Conservation (phyloP, 2,888 invertebrate genomes). For the Eristalis arbustorum region DNA sequence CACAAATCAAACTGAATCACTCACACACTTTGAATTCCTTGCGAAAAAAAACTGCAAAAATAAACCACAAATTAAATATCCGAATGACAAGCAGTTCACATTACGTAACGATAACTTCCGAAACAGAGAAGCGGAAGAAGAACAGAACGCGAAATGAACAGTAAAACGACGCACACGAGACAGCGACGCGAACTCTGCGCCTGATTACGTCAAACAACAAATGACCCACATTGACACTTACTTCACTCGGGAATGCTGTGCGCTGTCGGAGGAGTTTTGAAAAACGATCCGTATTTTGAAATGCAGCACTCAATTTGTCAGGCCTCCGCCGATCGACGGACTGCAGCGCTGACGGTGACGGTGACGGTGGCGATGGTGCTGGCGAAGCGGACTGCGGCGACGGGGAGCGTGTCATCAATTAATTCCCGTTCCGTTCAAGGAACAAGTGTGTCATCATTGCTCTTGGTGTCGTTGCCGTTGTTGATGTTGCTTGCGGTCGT, state of each 20-base stretch:
- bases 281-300: slow-evolving; percentile 64
- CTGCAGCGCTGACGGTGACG: not conserved
- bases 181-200: slow-evolving; percentile 2
- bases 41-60: not conserved
- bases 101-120: slow-evolving; percentile 53
- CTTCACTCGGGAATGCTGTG: slow-evolving; percentile 22
- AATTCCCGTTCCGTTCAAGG: slow-evolving; percentile 38
- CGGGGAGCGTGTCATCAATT: slow-evolving; percentile 52
- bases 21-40: not conserved
- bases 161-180: slow-evolving; percentile 7
- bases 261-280: slow-evolving; percentile 29
- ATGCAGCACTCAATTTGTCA: slow-evolving; percentile 68
- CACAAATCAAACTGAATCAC: not conserved
- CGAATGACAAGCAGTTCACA: not conserved
- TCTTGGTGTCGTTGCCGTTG: not conserved
- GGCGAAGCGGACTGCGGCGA: not conserved
- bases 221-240: slow-evolving; percentile 56
- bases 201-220: slow-evolving; percentile 31
- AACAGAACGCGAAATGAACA: not conserved
- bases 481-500: not conserved
- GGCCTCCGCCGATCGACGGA: slow-evolving; percentile 14
- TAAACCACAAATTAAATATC: not conserved
- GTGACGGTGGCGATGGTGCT: not conserved
- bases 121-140: slow-evolving; percentile 27
- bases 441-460: slow-evolving; percentile 56